Percentiles rank a stretch among this genome's conserved stretches.
These are phyloP conservation scores for Ascidia mentula DNA, from an alignment of 23 tunicate species.

Conservation along the genomic window DNA sequence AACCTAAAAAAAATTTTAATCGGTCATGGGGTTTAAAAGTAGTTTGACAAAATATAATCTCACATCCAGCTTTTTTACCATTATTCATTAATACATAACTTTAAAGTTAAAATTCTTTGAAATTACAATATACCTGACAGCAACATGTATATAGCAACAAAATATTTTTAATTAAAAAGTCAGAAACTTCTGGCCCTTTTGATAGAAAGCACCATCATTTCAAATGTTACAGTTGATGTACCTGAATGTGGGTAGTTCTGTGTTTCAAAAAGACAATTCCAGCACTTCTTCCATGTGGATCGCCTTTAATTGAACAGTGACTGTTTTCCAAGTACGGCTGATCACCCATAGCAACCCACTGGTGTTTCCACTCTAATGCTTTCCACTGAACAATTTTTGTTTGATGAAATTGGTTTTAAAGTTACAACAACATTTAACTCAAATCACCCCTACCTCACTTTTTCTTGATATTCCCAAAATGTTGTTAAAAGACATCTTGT, in stretches of 20 bases:
- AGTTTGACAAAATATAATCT: too few relatives aligned
- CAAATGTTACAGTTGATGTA: too few relatives aligned
- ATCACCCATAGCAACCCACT: conserved; percentile 34
- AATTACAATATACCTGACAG: too few relatives aligned
- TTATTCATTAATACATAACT: too few relatives aligned
- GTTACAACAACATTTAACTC: not conserved
- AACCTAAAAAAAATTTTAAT: conserved; percentile 25
- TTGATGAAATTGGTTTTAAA: not conserved
- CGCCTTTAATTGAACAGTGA: conserved; percentile 30
- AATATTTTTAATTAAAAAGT: too few relatives aligned
- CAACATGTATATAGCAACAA: too few relatives aligned
- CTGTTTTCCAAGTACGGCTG: conserved; percentile 23
- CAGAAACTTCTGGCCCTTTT: too few relatives aligned
- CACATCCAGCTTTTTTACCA: too few relatives aligned
- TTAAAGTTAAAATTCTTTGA: too few relatives aligned
- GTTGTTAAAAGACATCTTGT: conserved; percentile 22
- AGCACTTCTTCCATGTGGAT: conserved; percentile 57
- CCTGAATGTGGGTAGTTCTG: not conserved
- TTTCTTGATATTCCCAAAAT: conserved; percentile 17
- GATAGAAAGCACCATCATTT: too few relatives aligned
- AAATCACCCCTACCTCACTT: not conserved
- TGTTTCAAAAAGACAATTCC: conserved; percentile 32
- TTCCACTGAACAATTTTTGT: conserved; percentile 19
- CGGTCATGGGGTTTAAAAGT: too few relatives aligned
- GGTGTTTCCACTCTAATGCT: conserved; percentile 20